phyloP scores from a whole-genome alignment of 1,140 invertebrate species.

The Heliconius himera region DNA sequence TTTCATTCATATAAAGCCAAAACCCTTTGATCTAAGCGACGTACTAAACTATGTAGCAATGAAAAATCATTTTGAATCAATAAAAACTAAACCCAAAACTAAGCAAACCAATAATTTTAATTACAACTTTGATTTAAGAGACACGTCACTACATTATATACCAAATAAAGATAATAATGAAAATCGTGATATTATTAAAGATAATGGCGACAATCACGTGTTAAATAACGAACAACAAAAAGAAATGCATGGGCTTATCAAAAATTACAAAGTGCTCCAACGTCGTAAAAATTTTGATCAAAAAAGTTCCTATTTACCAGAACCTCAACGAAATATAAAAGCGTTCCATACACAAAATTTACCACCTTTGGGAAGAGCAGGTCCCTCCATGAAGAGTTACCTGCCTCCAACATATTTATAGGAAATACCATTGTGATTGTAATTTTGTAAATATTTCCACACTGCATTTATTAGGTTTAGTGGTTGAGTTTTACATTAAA shows the following conservation, averaged over 20 bases:
- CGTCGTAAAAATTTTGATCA: conserved; percentile 53
- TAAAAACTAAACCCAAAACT: conserved; percentile 58
- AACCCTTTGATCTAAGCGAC: conserved; percentile 58
- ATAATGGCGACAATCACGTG: conserved; percentile 39
- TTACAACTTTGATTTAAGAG: conserved; percentile 43
- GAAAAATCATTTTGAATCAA: conserved; percentile 71
- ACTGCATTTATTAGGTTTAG: conserved; percentile 69
- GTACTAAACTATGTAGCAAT: conserved; percentile 63
- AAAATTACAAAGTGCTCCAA: conserved; percentile 75
- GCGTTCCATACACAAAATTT: conserved; percentile 52
- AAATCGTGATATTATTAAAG: conserved; percentile 34
- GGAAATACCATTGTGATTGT: conserved; percentile 60
- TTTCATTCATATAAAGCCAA: conserved; percentile 44
- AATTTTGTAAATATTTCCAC: conserved; percentile 28
- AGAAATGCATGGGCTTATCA: conserved; percentile 65
- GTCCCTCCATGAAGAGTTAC: conserved; percentile 72
- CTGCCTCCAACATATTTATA: conserved; percentile 66
- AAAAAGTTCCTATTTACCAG: conserved; percentile 46
- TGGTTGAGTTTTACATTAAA: conserved; percentile 23
- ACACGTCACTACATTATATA: conserved; percentile 41
- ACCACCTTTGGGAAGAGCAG: conserved; percentile 70
- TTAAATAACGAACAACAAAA: conserved; percentile 50
- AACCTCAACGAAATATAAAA: conserved; percentile 54
- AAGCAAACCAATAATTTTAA: conserved; percentile 38
- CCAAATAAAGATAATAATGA: conserved; percentile 33